These are phyloP conservation scores for Serinus canaria DNA, from an alignment of 2,113 vertebrate species.

Conservation along the genomic window DNA sequence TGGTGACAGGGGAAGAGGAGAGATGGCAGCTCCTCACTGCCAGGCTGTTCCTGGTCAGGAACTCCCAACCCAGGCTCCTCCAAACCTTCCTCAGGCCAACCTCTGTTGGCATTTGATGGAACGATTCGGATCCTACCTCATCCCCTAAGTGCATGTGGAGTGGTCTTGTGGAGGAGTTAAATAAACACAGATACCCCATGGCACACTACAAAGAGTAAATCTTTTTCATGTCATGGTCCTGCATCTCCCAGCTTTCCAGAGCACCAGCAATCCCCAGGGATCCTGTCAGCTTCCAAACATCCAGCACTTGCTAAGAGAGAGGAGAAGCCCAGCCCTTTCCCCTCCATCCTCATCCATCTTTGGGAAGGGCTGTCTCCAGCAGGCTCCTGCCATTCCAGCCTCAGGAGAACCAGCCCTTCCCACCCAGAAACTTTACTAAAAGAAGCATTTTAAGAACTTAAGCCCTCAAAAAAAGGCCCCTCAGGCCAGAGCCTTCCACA, in stretches of 20 bases:
- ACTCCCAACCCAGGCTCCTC: slow-evolving; percentile 9
- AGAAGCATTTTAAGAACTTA: slow-evolving; percentile 18
- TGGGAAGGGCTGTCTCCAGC: not conserved
- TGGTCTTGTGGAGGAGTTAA: slow-evolving; percentile 9
- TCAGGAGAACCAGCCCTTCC: not conserved
- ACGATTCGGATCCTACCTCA: not conserved
- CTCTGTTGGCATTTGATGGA: not conserved
- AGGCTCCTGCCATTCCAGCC: not conserved
- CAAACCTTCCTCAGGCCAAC: not conserved
- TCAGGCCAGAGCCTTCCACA: slow-evolving; percentile 6
- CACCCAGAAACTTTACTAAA: not conserved
- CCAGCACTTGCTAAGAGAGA: not conserved
- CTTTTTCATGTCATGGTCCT: not conserved
- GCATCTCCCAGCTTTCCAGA: slow-evolving; percentile 24
- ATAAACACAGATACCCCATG: not conserved
- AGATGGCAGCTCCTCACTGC: not conserved
- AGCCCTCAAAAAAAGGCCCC: slow-evolving; percentile 44
- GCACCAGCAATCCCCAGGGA: slow-evolving; percentile 2
- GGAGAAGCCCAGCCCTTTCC: not conserved
- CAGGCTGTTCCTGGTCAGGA: slow-evolving; percentile 18
- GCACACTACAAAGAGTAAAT: not conserved
- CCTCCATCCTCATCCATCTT: not conserved
- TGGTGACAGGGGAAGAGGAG: not conserved
- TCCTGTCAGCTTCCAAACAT: not conserved
- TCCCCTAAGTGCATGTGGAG: slow-evolving; percentile 32